These are phyloP conservation scores for Pristis pectinata DNA, from an alignment of 2,797 vertebrate species.

Conservation along the genomic window DNA sequence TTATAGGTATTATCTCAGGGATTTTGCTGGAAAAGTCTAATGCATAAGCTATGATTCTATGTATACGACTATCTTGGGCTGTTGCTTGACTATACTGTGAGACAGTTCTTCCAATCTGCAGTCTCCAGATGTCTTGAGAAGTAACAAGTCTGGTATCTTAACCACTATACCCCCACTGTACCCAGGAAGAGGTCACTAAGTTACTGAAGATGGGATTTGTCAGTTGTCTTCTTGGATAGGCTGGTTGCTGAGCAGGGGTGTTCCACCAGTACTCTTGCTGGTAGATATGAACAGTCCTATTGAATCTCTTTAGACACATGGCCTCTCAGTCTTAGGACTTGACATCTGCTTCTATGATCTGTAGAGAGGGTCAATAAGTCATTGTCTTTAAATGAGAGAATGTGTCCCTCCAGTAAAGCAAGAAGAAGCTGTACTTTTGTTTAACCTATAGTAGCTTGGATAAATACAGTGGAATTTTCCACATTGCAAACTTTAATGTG, in stretches of 20 bases:
- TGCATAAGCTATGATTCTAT: too few relatives aligned
- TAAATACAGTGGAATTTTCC: not conserved
- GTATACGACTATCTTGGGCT: too few relatives aligned
- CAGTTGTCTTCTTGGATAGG: not conserved
- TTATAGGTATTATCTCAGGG: too few relatives aligned
- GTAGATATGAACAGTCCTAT: not conserved
- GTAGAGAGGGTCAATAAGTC: not conserved
- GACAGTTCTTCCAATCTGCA: too few relatives aligned
- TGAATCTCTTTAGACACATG: not conserved
- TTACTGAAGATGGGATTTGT: not conserved
- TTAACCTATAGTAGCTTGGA: not conserved
- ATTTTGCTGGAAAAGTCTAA: too few relatives aligned
- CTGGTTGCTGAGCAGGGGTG: not conserved
- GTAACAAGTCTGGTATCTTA: too few relatives aligned
- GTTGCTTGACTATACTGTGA: too few relatives aligned
- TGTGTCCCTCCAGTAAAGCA: not conserved
- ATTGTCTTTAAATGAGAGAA: not conserved
- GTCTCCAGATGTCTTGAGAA: too few relatives aligned
- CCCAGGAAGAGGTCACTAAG: not conserved
- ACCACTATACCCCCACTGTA: not conserved
- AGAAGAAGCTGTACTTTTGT: not conserved
- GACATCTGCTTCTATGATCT: too few relatives aligned
- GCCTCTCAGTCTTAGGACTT: not conserved
- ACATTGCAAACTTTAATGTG: not conserved
- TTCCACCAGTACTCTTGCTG: not conserved